These are phyloP conservation scores for Flexamia atlantica DNA, from an alignment of 2,888 invertebrate genomes.

Conservation along the genomic window DNA sequence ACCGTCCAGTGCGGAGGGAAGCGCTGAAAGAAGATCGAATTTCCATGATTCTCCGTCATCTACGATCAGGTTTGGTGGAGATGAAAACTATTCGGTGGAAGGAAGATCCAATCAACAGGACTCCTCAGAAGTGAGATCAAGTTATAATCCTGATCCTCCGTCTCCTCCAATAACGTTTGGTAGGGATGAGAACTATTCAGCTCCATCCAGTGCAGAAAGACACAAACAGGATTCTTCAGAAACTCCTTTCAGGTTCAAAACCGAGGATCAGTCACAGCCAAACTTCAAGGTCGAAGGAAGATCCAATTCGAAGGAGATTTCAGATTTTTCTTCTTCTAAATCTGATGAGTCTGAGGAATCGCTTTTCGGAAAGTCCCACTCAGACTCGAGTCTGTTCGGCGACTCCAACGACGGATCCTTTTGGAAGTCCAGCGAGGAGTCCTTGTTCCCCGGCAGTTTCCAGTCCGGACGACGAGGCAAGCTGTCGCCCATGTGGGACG, in stretches of 20 bases:
- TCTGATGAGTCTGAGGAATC: slow-evolving; percentile 40
- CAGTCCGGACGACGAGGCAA: slow-evolving; percentile 55
- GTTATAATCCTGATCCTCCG: too few species aligned
- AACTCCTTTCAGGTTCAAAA: slow-evolving; percentile 15
- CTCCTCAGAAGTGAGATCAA: slow-evolving; percentile 5
- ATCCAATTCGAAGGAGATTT: slow-evolving; percentile 12
- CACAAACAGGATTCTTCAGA: slow-evolving; percentile 25
- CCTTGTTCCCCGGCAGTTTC: background rate
- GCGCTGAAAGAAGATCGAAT: too few species aligned
- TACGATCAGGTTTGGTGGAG: background rate
- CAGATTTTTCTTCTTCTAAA: background rate
- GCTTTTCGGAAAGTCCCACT: slow-evolving; percentile 5
- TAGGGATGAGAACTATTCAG: too few species aligned
- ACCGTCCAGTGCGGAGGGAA: background rate
- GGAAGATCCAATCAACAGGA: slow-evolving; percentile 18
- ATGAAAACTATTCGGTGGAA: background rate
- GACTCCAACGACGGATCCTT: background rate
- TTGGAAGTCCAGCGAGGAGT: slow-evolving; percentile 46
- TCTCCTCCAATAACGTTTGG: too few species aligned
- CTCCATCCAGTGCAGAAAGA: too few species aligned
- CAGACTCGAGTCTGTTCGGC: background rate
- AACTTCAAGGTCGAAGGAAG: slow-evolving; percentile 11
- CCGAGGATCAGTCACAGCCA: background rate
- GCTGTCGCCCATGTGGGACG: slow-evolving; percentile 43
- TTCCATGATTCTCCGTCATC: background rate